Percentiles rank a stretch among this genome's conserved stretches.
Conservation (phyloP, 2,888 invertebrate species). For the Plagiodera versicolora region DNA sequence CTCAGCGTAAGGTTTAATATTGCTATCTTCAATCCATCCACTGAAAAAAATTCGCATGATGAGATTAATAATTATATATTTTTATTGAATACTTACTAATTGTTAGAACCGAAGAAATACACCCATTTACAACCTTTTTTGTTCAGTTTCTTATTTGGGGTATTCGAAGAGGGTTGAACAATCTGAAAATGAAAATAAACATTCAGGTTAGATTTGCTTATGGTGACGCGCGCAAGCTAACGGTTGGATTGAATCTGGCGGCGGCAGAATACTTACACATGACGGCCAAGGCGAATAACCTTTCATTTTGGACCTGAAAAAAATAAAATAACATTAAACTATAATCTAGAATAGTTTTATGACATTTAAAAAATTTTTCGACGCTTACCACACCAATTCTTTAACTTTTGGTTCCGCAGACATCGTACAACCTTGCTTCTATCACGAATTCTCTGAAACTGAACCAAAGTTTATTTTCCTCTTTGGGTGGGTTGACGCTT, state of each 20-base stretch:
- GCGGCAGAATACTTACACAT: constrained; percentile 73
- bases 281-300: constrained; percentile 97
- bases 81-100: constrained; percentile 76
- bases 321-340: constrained; percentile 41
- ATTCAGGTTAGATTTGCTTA: constrained; percentile 30
- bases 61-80: constrained; percentile 14
- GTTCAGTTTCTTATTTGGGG: constrained; percentile 67
- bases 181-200: constrained; percentile 63
- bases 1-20: constrained; percentile 80
- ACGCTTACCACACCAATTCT: constrained; percentile 69
- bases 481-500: constrained; percentile 29
- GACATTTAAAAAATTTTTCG: constrained; percentile 27
- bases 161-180: constrained; percentile 76
- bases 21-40: constrained; percentile 87
- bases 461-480: constrained; percentile 37
- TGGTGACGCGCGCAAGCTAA: constrained; percentile 42
- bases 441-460: constrained; percentile 41
- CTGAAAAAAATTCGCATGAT: constrained; percentile 54
- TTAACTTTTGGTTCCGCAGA: constrained; percentile 65
- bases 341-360: constrained; percentile 33
- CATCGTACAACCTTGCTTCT: constrained; percentile 50
- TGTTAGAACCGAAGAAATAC: constrained; percentile 93
- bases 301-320: constrained; percentile 96
- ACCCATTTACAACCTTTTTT: constrained; percentile 84
- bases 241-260: constrained; percentile 50